Conservation (phyloP, 2,113 vertebrate species). For the Varanus salvator region DNA sequence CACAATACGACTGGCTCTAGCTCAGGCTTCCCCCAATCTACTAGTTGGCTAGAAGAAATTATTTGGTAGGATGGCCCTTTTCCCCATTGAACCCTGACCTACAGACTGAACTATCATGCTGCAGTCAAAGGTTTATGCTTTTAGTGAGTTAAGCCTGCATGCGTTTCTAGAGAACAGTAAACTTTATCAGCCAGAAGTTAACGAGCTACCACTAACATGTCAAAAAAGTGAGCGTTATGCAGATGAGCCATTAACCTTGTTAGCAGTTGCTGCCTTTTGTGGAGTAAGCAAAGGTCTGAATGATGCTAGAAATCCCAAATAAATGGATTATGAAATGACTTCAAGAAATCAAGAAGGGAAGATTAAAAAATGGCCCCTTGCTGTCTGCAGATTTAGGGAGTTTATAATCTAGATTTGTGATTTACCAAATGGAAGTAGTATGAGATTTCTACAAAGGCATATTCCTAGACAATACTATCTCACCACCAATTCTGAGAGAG, state of each 20-base stretch:
- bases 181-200: not conserved
- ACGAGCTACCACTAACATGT: not conserved
- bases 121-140: not conserved
- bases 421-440: not conserved
- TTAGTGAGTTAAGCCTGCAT: not conserved
- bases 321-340: not conserved
- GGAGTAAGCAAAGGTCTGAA: not conserved
- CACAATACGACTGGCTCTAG: not conserved
- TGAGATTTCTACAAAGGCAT: too few species aligned
- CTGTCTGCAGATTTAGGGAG: not conserved
- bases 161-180: constrained; percentile 1
- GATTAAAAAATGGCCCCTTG: not conserved
- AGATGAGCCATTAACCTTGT: not conserved
- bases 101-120: not conserved
- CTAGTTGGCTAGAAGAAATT: not conserved
- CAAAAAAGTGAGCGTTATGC: not conserved
- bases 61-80: not conserved
- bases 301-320: too few species aligned
- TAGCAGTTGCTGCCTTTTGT: not conserved
- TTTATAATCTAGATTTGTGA: not conserved
- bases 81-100: not conserved
- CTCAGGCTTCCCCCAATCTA: not conserved
- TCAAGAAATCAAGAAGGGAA: not conserved
- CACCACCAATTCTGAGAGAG: not conserved
- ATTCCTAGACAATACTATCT: not conserved